Base-by-base conservation (phyloP, 2,888 invertebrate genomes). In the Agrochola lota region DNA sequence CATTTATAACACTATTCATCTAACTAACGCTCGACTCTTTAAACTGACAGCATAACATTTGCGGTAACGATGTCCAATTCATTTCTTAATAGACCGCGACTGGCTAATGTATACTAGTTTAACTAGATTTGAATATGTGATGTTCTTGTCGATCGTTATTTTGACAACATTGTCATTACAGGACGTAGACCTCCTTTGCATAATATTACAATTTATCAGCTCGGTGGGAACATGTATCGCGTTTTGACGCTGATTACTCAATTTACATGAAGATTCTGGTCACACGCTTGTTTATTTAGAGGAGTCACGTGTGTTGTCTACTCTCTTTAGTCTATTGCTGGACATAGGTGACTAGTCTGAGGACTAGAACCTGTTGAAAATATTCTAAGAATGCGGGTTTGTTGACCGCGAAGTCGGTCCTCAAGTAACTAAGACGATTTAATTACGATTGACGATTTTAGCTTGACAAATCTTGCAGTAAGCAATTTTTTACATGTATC, bases 81-180 rank as follows among this genome's bases (percentile, higher is more conserved):
- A 93, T 92, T 93, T 92, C 92, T 93, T 93, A 93, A 93, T 92
- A 93, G 90, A 92, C 88, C 84, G 84, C 90, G 90, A 89, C 87
- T 89, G 74, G 81, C 85, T 90, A 89, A 90, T 90, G 83, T 87
- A 88, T 87, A 90, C 91, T 86, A 88, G 91, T 91, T 87, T 91
- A 92, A 92, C 93, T 90, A 91, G 93, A 91, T 92, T 91, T 89
- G 87, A 86, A 86, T 88, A 83, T 80, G 87, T 87, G 88, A 87
- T 91, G 90, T 88, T 89, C 89, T 87, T 81, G 81, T 86, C 74
- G 86, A 86, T 88, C 81, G 87, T 85, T 90, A 90, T 91, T 90
- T 90, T 90, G 91, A 91, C 90, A 91, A 90, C 89, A 88, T 85
- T 87, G 86, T 87, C 81, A 86, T 85, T 85, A 83, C 60, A 83